Base-by-base conservation (phyloP, 1,140 invertebrate genomes). In the Fopius arisanus region DNA sequence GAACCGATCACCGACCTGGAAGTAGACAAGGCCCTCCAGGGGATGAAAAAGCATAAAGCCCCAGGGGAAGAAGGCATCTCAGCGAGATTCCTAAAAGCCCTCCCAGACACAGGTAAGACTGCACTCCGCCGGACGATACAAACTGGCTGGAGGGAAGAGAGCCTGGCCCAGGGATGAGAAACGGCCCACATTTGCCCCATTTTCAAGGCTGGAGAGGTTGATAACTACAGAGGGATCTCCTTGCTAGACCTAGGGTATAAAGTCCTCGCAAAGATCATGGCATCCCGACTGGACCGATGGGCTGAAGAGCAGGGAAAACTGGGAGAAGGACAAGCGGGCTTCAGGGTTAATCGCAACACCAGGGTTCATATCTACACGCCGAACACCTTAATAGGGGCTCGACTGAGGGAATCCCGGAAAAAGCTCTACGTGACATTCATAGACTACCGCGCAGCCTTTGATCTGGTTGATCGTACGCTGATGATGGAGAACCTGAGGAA, bases 301-400 rank as follows among this genome's bases (percentile, higher is more conserved):
- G 16, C 16, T 12, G 43, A 51, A n/a, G 16, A 14, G 16, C 12
- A 68, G 14, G 26, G 41, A 2, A 19, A 59, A 29, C 2, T 78
- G 7, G 62, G 66, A 0, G 65, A 72, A 19, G 73, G 16, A 1
- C 72, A 73, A 33, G 59, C 65, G 67, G 71, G 68, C 1, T 75
- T 74, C 29, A 73, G 72, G n/a, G 54, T 2, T 29, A 26, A 40
- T 2, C 65, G 62, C 19, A 21, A 28, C 10, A 69, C 67, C 21
- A 48, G 67, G 40, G 70, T 75, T 2, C 67, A 77, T 5, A 70
- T 77, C n/a, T 73, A 72, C 21, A 16, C 54, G 0, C 1, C 68
- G n/a, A 75, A 73, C 26, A 26, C 43, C 26, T 0, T 65, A 14
- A 72, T 76, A 29, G 37, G n/a, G 12, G 69, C 65, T 48, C 48